These are phyloP conservation scores for Platyrinchus mystaceus DNA, from an alignment of 2,797 vertebrate genomes.

Conservation along the genomic window DNA sequence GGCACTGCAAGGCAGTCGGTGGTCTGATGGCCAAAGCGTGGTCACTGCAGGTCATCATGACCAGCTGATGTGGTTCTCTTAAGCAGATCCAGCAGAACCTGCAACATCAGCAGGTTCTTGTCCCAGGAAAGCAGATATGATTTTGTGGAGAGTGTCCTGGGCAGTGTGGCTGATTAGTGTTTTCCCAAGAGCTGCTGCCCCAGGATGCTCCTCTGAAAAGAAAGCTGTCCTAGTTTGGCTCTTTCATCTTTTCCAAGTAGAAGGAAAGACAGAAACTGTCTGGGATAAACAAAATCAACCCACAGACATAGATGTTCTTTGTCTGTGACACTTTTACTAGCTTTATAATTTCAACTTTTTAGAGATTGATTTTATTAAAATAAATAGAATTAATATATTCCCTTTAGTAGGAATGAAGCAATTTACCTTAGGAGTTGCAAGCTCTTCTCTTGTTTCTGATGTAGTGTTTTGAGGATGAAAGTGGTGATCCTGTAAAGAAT, in stretches of 20 bases:
- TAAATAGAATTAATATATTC: not conserved
- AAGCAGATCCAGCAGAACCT: not conserved
- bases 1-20: not conserved
- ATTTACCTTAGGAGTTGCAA: not conserved
- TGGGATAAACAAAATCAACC: not conserved
- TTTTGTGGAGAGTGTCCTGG: not conserved
- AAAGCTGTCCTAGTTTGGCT: not conserved
- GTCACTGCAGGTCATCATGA: accelerated
- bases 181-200: not conserved
- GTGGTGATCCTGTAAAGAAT: not conserved
- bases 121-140: not conserved
- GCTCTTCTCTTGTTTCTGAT: not conserved
- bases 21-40: accelerated
- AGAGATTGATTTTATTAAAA: not conserved
- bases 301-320: not conserved
- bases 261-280: not conserved
- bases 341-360: not conserved
- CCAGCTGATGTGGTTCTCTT: accelerated
- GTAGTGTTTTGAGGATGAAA: not conserved
- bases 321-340: not conserved
- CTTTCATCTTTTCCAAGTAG: not conserved
- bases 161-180: not conserved
- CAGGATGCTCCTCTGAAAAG: not conserved
- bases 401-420: not conserved
- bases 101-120: not conserved